Conservation (phyloP, 2,113 vertebrate genomes). For the Charina bottae region DNA sequence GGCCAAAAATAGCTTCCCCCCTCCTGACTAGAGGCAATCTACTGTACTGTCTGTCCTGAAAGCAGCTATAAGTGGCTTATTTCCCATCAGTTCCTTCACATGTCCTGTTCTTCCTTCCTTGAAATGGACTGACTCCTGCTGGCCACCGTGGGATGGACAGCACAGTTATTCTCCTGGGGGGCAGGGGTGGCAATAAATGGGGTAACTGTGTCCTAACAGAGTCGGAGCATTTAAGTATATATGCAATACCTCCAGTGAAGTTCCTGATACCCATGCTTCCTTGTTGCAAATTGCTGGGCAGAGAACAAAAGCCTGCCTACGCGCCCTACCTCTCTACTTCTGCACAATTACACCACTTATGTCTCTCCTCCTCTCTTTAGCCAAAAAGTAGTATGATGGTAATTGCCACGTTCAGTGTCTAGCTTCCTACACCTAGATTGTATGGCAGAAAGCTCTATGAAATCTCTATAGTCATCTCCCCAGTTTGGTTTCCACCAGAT, state of each 20-base stretch:
- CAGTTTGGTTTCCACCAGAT: background rate
- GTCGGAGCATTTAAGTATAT: background rate
- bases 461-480: background rate
- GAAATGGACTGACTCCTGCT: slow-evolving; percentile 1
- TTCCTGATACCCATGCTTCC: background rate
- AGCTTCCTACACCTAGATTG: background rate
- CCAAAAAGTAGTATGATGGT: background rate
- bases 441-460: background rate
- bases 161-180: background rate
- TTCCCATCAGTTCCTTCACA: background rate
- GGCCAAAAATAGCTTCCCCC: background rate
- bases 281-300: background rate
- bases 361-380: background rate
- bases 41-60: background rate
- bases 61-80: background rate
- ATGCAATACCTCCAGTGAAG: background rate
- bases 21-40: background rate
- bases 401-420: background rate
- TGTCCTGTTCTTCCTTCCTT: background rate
- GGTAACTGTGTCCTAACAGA: background rate
- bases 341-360: background rate
- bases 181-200: background rate
- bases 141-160: background rate
- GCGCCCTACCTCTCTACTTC: background rate
- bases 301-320: background rate